Evolutionary conservation across 2,797 vertebrate species (phyloP).

Genomic region (Salarias fasciatus): DNA sequence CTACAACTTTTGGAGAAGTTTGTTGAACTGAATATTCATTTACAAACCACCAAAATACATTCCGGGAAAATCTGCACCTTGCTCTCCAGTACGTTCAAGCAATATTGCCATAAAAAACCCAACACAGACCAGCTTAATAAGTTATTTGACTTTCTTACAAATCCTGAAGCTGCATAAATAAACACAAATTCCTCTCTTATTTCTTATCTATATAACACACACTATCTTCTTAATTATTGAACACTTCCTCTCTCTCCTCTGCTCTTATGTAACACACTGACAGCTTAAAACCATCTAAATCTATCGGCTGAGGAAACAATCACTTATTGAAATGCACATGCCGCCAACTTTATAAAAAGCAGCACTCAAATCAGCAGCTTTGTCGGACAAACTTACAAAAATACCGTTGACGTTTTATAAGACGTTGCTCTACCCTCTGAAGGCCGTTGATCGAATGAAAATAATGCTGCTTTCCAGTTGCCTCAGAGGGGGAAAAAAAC

Average conservation of each 20-base stretch:
- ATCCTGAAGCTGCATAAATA: constrained; percentile 31
- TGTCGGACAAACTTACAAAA: constrained; percentile 64
- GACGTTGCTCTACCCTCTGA: constrained; percentile 15
- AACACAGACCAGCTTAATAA: constrained; percentile 33
- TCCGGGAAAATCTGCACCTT: constrained; percentile 26
- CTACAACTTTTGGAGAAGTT: constrained; percentile 4
- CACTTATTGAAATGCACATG: constrained; percentile 34
- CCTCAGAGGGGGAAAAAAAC: no score
- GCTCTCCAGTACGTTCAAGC: constrained; percentile 39
- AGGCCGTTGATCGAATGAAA: constrained; percentile 4
- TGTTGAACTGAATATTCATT: constrained; percentile 26
- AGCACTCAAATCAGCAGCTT: constrained; percentile 60
- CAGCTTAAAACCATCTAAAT: constrained; percentile 10
- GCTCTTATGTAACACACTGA: constrained; percentile 8
- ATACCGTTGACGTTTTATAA: constrained; percentile 50
- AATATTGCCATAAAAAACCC: constrained; percentile 25
- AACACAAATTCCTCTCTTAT: constrained; percentile 34
- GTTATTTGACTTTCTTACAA: constrained; percentile 26
- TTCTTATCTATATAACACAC: constrained; percentile 42
- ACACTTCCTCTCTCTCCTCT: constrained; percentile 19
- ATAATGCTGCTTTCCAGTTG: background rate
- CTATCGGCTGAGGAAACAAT: constrained; percentile 28
- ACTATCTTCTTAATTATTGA: constrained; percentile 17
- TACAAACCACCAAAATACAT: constrained; percentile 35
- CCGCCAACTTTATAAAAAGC: constrained; percentile 52